Evolutionary conservation across 64 coral and sea anemone genomes (phyloP), one percentile per base, ranked within the genome.

Genomic region (Montipora foliosa): DNA sequence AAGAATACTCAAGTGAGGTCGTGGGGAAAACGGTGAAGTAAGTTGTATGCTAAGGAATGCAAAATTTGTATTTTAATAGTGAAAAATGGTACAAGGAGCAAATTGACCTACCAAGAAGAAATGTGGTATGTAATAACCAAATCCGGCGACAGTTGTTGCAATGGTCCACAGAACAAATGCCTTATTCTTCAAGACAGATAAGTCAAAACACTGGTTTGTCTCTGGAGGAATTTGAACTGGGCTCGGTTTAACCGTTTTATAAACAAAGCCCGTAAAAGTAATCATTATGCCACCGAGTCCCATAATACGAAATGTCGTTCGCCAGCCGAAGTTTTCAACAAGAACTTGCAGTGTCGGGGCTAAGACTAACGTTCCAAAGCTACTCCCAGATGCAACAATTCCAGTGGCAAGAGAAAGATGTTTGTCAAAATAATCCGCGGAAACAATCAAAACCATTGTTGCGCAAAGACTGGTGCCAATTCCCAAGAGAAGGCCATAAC

Each of bases 391-490:
- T 5, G 96, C 96, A 2, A 94, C 89, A 25, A 97, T 94, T 4
- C 96, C 96, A 3, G 96, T 97, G 49, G 96, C 92, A 44, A 97
- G 46, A 70, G 95, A 97, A 17, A 97, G 76, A 78, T 97, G 96
- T 46, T 92, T 94, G 21, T 97, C 93, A 83, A 97, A 97, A 58
- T 97, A 97, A 16, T 97, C 96, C 12, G 91, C 93, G 0, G 96
- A 89, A 10, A 97, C 85, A 44, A 97, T 95, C 6, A 94, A 68
- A 15, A 93, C 93, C 96, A 97, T 97, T 3, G 96, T 97, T 45
- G 81, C 96, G 44, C 96, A 95, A 5, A 97, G 45, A 79, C 96
- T 97, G 13, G 96, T 97, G 7, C 96, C 96, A 82, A 92, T 77
- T 0, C 96, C 96, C 21, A 97, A 76, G 6, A 97, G 70, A 72